Evolutionary conservation across 2,888 invertebrate genomes (phyloP).

Genomic region (Rhingia rostrata): DNA sequence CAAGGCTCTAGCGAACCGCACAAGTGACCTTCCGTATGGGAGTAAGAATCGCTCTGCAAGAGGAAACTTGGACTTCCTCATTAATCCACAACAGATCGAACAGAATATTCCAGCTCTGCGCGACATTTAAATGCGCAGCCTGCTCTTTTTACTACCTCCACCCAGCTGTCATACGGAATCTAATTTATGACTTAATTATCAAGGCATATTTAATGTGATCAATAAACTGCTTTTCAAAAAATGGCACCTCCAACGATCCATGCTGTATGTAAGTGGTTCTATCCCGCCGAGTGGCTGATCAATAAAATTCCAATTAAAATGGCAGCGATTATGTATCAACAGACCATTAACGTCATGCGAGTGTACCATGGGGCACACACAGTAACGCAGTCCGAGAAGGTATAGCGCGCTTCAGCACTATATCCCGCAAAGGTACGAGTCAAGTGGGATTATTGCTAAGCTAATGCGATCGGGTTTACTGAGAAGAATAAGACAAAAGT

Average conservation of each 20-base stretch:
- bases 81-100: too few species aligned
- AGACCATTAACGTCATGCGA: constrained; percentile 82
- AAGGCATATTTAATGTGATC: constrained; percentile 83
- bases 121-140: constrained; percentile 40
- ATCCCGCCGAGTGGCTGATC: constrained; percentile 67
- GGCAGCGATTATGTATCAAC: constrained; percentile 83
- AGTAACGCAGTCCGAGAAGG: constrained; percentile 44
- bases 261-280: constrained; percentile 40
- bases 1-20: too few species aligned
- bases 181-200: constrained; percentile 83
- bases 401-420: constrained; percentile 24
- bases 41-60: too few species aligned
- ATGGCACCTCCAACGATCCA: constrained; percentile 78
- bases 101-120: background rate
- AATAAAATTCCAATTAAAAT: constrained; percentile 83
- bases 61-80: too few species aligned
- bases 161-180: constrained; percentile 75
- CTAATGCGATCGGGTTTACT: constrained; percentile 26
- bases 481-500: constrained; percentile 17
- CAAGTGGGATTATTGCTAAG: constrained; percentile 1
- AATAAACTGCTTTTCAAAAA: constrained; percentile 84
- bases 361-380: constrained; percentile 80
- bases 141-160: constrained; percentile 24
- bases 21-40: too few species aligned
- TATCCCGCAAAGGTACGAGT: background rate